Conservation (phyloP, 2,797 vertebrate genomes). For the Etheostoma perlongum region DNA sequence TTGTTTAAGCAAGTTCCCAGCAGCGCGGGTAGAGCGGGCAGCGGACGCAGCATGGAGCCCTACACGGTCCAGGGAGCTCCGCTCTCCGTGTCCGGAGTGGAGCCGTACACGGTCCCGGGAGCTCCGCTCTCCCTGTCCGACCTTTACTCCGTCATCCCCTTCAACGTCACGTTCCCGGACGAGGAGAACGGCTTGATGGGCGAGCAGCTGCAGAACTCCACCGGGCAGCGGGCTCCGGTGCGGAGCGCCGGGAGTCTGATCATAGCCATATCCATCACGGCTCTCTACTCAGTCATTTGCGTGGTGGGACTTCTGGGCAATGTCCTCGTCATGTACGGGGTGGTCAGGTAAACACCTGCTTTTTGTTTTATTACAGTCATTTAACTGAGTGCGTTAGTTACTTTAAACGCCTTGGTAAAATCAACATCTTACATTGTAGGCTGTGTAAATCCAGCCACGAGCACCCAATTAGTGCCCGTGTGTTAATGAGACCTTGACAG, state of each 20-base stretch:
- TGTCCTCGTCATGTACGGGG: slow-evolving; percentile 92
- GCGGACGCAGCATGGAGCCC: slow-evolving; percentile 82
- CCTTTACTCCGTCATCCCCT: slow-evolving; percentile 78
- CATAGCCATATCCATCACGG: slow-evolving; percentile 91
- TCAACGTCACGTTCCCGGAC: slow-evolving; percentile 82
- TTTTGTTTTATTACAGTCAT: not conserved
- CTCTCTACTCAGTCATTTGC: slow-evolving; percentile 91
- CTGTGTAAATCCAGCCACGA: not conserved
- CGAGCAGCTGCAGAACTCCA: slow-evolving; percentile 78
- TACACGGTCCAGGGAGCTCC: slow-evolving; percentile 77
- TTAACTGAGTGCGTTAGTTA: not conserved
- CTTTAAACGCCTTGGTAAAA: not conserved
- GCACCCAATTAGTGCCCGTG: not conserved
- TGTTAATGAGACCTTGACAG: not conserved
- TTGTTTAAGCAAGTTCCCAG: slow-evolving; percentile 48
- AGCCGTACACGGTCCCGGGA: slow-evolving; percentile 45
- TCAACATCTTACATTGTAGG: no score
- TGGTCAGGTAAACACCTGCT: slow-evolving; percentile 86
- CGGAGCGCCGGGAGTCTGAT: slow-evolving; percentile 77
- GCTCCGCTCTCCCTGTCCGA: slow-evolving; percentile 75
- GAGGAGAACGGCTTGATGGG: slow-evolving; percentile 72
- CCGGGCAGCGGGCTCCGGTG: slow-evolving; percentile 66
- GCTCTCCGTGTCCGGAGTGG: slow-evolving; percentile 64
- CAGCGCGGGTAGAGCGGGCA: slow-evolving; percentile 34
- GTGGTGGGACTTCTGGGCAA: slow-evolving; percentile 93